Evolutionary conservation across 2,113 vertebrate species (phyloP).

Genomic region (Myiagra hebetior): DNA sequence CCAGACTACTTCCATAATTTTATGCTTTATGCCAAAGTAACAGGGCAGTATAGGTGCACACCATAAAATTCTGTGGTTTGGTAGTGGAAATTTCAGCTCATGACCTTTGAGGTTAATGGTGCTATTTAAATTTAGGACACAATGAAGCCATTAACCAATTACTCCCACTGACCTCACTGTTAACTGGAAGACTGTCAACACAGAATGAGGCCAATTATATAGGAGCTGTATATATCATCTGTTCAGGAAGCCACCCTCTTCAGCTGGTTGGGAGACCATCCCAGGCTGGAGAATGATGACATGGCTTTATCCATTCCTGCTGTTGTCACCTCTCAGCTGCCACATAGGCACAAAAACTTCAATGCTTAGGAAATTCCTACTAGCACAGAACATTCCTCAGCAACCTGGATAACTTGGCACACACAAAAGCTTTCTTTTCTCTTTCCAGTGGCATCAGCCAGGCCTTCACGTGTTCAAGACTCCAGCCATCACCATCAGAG

Average conservation of each 20-base stretch:
- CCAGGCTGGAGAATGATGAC: not conserved
- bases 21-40: not conserved
- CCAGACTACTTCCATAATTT: not conserved
- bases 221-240: not conserved
- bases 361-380: not conserved
- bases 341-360: rapidly evolving
- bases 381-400: not conserved
- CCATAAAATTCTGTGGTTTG: not conserved
- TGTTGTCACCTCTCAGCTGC: not conserved
- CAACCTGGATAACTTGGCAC: not conserved
- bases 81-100: not conserved
- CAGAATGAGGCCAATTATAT: not conserved
- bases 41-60: not conserved
- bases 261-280: not conserved
- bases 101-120: not conserved
- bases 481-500: not conserved
- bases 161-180: not conserved
- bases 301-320: not conserved
- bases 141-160: not conserved
- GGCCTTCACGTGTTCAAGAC: not conserved
- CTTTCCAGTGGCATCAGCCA: not conserved
- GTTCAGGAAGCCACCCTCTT: not conserved
- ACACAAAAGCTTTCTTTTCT: not conserved
- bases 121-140: not conserved
- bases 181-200: not conserved